These are phyloP conservation scores for Cryptotis parvus DNA, from an alignment of 2,113 vertebrate genomes.

Conservation along the genomic window DNA sequence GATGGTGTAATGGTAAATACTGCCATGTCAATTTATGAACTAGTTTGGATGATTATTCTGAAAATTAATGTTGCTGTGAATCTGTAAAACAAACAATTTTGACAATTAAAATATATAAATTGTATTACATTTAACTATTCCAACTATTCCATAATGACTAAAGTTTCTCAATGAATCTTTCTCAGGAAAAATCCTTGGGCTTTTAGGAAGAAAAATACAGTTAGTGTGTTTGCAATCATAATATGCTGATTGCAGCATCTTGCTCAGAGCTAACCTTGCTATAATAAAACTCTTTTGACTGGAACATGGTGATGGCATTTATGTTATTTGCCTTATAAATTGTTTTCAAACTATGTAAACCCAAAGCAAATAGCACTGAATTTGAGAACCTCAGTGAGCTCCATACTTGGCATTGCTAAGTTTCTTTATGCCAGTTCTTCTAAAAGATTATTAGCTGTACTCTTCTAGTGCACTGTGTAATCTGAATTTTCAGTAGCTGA, in stretches of 20 bases:
- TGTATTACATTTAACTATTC: constrained; percentile 50
- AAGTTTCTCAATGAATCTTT: constrained; percentile 58
- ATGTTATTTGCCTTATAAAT: constrained; percentile 65
- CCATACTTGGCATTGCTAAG: constrained; percentile 74
- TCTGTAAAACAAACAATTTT: constrained; percentile 59
- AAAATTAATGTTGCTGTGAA: constrained; percentile 73
- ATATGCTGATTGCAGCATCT: constrained; percentile 71
- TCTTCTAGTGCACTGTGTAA: constrained; percentile 75
- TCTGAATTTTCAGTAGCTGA: constrained; percentile 86
- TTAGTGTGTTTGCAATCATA: constrained; percentile 79
- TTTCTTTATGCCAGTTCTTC: constrained; percentile 76
- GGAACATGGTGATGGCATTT: constrained; percentile 73
- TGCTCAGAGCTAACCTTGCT: constrained; percentile 75
- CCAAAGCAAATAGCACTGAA: constrained; percentile 87
- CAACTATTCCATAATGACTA: constrained; percentile 56
- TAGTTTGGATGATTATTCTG: constrained; percentile 74
- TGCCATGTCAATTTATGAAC: constrained; percentile 62
- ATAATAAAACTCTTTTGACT: constrained; percentile 74
- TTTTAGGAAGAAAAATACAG: constrained; percentile 73
- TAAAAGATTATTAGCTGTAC: constrained; percentile 81
- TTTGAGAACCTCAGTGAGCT: constrained; percentile 84
- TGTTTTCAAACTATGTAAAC: constrained; percentile 79
- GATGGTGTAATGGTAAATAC: neutral
- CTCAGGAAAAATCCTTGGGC: constrained; percentile 53
- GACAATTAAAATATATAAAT: constrained; percentile 57